Evolutionary conservation across 1,140 invertebrate species (phyloP), one percentile per base, ranked within the genome.

Genomic region (Drosophila cardini): DNA sequence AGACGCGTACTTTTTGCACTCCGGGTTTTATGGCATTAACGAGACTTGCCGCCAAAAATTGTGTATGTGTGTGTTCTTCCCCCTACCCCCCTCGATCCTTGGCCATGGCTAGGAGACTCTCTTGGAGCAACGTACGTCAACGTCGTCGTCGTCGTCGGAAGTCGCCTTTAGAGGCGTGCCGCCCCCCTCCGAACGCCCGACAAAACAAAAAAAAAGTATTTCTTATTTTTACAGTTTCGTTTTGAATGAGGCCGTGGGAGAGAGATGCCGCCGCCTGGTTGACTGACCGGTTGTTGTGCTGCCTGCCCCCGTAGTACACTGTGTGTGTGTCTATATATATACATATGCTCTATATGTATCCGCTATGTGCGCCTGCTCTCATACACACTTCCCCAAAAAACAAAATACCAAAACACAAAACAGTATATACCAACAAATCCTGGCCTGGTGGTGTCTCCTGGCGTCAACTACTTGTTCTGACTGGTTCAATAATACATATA

Each of bases 141-240:
- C 73, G 68, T 73, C 77, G 52, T 70, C 58, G 30, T 36, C 57
- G 57, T 60, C 67, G 53, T 55, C 61, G 69, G 21, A 34, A 56
- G 50, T n/a, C 26, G 50, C 50, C 76, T 79, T 26, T 63, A 79
- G 76, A 79, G 76, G 76, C 76, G 38, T 32, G 7, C 6, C 48
- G 26, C n/a, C 11, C 21, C 21, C 21, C 21, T 26, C 21, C 21
- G 21, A 26, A 26, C 21, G 21, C 21, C 21, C 21, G 21, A 26
- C 21, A 26, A 26, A 26, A 26, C 21, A 26, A 26, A 26, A 50
- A 74, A 87, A 86, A 89, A 60, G 80, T 86, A 79, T 87, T 86
- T 86, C 83, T 86, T 86, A 87, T 87, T 86, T 86, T 86, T 86
- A 55, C 83, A 86, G 83, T 86, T 26, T 86, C 68, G 68, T 79